Base-by-base conservation (phyloP, 2,113 vertebrate species). In the Xenus cinereus region DNA sequence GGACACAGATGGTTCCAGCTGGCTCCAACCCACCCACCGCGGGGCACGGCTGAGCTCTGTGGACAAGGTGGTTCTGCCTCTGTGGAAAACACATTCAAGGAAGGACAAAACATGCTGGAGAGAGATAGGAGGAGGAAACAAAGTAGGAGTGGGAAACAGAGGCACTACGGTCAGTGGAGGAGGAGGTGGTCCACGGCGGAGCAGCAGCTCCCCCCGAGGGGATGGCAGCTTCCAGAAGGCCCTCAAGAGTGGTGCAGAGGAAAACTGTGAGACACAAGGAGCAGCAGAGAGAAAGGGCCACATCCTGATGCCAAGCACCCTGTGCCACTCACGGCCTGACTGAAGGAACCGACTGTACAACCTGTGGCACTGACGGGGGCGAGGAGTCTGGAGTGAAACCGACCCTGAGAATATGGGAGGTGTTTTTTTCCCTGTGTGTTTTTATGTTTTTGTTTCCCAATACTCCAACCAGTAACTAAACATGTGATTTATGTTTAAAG, bases 1-100 rank as follows among this genome's bases (percentile, higher is more conserved):
- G 1, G 30, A 20, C 24, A n/a, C 4, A 30, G 24, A 4, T 1
- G 1, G 10, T 33, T 57, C 27, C 6, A 51, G 10, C 11, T 2
- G 4, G 16, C 32, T 77, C 17, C 28, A 18, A 3, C 3, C 7
- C 15, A 51, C 5, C 4, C 11, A 7, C 3, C 1, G 2, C 14
- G 41, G 7, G 46, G 17, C 41, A 51, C 0, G 1, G 66, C 33
- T 53, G 21, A 69, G 19, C 43, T 18, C 21, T 3, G 35, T 5
- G 16, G n/a, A 20, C 43, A 27, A 23, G 18, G 7, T 37, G 12
- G 15, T 59, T 22, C 9, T 6, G 2, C 8, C 16, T 75, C 43
- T 71, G 30, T 45, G 22, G 56, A 48, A 48, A 88, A 27, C 17
- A 21, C 16, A 37, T 23, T 43, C n/a, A 35, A 60, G 17, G 41